Evolutionary conservation across 2,797 vertebrate genomes (phyloP), one percentile per base, ranked within the genome.

Genomic region (Mus caroli): DNA sequence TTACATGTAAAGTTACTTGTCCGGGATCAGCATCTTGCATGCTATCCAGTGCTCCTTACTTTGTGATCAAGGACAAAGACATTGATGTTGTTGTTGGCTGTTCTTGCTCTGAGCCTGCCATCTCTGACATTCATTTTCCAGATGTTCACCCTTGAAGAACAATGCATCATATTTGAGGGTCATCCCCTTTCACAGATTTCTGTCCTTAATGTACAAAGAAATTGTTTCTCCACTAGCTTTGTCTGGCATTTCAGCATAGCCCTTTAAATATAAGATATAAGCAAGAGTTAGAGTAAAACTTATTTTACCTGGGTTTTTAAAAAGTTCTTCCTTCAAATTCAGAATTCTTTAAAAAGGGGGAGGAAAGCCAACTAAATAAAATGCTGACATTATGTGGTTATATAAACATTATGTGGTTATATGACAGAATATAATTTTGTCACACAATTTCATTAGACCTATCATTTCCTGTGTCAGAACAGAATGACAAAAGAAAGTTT

Each of bases 11-110:
- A 88, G 46, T 87, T 95, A 83, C 58, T 89, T 88, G 83, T 96
- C 67, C 78, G 85, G 62, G 37, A 46, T 22, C 62, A 69, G 58
- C 11, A 75, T 95, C 43, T 24, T 87, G 46, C 54, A 31, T 90
- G 24, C 31, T 79, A 22, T n/a, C 58, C 43, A n/a, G 11, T 88
- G 54, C 34, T 80, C 77, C 17, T 64, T 91, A 92, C 37, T 82
- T 90, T 54, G n/a, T 90, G 77, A 86, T 90, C 91, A 97, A 96
- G 88, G 91, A 92, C 76, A 92, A 82, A 90, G n/a, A 19, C 50
- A 75, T 56, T 78, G 50, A 28, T 75, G 40, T 15, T 86, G 28
- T 91, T 43, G 28, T n/a, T 80, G 97, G 40, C 8, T 3, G 31
- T 95, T 24, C 76, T 46, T 97, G 76, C 15, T 43, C 2, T 88